Evolutionary conservation across 2,113 vertebrate species (phyloP).

Genomic region (Arenaria interpres): DNA sequence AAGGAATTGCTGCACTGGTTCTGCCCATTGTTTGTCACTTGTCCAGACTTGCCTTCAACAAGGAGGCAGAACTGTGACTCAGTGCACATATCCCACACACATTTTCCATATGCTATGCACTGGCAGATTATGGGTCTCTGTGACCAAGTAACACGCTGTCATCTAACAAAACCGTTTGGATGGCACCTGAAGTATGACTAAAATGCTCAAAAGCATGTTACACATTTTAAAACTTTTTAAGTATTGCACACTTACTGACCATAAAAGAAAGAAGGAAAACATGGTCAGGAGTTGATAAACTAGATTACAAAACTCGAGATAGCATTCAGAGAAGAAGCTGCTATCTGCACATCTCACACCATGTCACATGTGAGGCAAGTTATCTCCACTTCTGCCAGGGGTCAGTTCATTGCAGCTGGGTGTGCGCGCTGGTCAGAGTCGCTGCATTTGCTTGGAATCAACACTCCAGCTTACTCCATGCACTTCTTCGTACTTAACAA

Average conservation of each 20-base stretch:
- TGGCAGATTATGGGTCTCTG: background rate
- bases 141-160: background rate
- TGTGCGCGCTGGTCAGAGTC: background rate
- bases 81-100: background rate
- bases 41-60: background rate
- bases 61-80: background rate
- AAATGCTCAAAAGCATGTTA: background rate
- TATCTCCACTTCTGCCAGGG: background rate
- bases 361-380: rapidly evolving
- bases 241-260: background rate
- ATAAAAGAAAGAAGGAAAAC: background rate
- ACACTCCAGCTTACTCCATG: background rate
- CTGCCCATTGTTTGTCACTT: background rate
- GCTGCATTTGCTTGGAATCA: background rate
- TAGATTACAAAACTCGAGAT: background rate
- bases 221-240: background rate
- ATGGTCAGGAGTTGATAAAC: background rate
- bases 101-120: background rate
- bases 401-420: background rate
- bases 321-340: background rate
- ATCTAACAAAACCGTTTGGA: background rate
- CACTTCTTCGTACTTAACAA: background rate
- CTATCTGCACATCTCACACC: background rate
- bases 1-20: background rate
- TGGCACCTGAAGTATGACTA: background rate